Conservation (phyloP, 2,113 vertebrate genomes). For the Pimephales promelas region DNA sequence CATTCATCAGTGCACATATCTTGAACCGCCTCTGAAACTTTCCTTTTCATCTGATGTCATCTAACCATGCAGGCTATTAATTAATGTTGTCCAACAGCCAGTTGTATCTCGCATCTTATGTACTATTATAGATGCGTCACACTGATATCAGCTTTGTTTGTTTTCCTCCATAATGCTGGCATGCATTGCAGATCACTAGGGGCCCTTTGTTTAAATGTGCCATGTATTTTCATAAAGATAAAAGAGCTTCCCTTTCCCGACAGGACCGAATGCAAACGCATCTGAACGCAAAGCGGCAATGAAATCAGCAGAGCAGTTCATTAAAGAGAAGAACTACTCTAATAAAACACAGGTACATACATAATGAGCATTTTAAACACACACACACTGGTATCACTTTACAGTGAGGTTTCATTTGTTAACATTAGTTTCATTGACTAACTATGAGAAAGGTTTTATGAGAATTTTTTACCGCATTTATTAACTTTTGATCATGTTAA, state of each 20-base stretch:
- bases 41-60: not conserved
- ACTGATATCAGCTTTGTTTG: not conserved
- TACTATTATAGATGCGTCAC: not conserved
- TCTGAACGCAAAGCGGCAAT: conserved; percentile 70
- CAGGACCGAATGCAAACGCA: conserved; percentile 67
- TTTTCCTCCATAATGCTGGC: not conserved
- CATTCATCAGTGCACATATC: no score
- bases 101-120: not conserved
- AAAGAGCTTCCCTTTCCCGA: conserved; percentile 18
- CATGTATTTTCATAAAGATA: conserved; percentile 27
- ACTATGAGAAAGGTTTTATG: no score
- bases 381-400: no score
- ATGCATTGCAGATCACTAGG: not conserved
- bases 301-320: conserved; percentile 66
- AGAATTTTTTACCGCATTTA: no score
- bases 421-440: no score
- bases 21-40: not conserved
- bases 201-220: not conserved
- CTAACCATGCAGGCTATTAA: not conserved
- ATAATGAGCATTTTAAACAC: not conserved
- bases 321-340: conserved; percentile 71
- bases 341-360: conserved; percentile 66
- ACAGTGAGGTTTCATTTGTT: no score
- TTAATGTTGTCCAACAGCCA: not conserved
- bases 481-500: no score